Evolutionary conservation across 2,888 invertebrate species (phyloP).

Genomic region (Eupithecia vulgata): DNA sequence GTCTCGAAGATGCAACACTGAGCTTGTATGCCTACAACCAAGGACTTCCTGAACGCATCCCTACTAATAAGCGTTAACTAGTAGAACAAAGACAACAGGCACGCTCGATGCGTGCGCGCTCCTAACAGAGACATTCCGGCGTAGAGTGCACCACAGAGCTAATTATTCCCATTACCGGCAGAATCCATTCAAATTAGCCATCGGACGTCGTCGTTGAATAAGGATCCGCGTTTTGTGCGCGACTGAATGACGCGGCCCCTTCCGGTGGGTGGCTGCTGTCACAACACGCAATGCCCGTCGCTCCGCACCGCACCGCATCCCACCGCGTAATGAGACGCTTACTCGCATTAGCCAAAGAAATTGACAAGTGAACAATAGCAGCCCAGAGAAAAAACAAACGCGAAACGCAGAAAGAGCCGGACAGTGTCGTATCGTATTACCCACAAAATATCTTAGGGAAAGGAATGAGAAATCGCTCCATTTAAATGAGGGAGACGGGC

Average conservation of each 20-base stretch:
- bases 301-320: constrained; percentile 72
- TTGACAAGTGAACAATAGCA: constrained; percentile 84
- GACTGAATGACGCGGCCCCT: constrained; percentile 81
- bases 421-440: constrained; percentile 85
- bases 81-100: constrained; percentile 58
- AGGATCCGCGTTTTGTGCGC: constrained; percentile 80
- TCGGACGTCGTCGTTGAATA: constrained; percentile 79
- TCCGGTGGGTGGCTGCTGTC: constrained; percentile 84
- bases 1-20: neutral
- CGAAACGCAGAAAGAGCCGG: constrained; percentile 81
- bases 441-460: constrained; percentile 80
- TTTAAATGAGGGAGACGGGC: constrained; percentile 77
- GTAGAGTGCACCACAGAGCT: constrained; percentile 60
- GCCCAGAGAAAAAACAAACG: constrained; percentile 74
- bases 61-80: constrained; percentile 66
- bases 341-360: constrained; percentile 84
- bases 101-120: constrained; percentile 38
- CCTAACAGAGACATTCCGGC: constrained; percentile 61
- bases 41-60: constrained; percentile 46
- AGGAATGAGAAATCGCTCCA: constrained; percentile 82
- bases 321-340: constrained; percentile 84
- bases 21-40: constrained; percentile 6
- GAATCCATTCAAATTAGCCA: constrained; percentile 83
- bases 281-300: constrained; percentile 82
- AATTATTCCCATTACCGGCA: constrained; percentile 80